Evolutionary conservation across 2,797 vertebrate genomes (phyloP), one percentile per base, ranked within the genome.

Genomic region (Paguma larvata): DNA sequence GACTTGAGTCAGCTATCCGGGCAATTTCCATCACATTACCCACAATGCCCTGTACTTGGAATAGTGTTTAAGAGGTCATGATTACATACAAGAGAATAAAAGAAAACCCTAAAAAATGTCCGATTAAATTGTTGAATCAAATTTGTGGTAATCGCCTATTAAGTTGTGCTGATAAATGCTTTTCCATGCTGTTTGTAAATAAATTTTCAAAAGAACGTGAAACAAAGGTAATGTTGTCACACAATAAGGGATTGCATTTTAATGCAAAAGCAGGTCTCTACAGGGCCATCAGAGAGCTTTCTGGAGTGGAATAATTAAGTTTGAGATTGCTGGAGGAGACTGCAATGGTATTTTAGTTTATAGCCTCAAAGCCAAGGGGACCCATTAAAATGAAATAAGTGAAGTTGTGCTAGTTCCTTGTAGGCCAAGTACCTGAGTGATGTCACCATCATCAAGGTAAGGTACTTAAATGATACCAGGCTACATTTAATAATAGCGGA

Each of bases 221-320:
- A 97, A 95, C 79, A 79, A 96, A 97, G 56, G 63, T 91, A 95
- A 98, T 96, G 96, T 96, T 84, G 87, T 96, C 92, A 97, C 56
- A 87, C 59, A 95, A 85, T 85, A 94, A 95, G 73, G 89, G n/a
- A 97, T 77, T 94, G 85, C 34, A 92, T 88, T 80, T 97, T 88
- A 95, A 44, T 77, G 78, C 8, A 73, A 95, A 98, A 96, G 70
- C 30, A 93, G 73, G 85, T 59, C 63, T 97, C 93, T 96, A n/a
- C n/a, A 91, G 79, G 38, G 85, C 77, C 59, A 95, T n/a, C 85
- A 96, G 77, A 87, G 48, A 23, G 92, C 73, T 96, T 92, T 67
- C 95, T 91, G 92, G 88, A 94, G 78, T 67, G 38, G 97, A 98
- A 94, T 84, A 91, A 23, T 53, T 80, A 92, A 86, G 88, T 65